Evolutionary conservation across 2,888 invertebrate species (phyloP).

Genomic region (Oeneis ivallda): DNA sequence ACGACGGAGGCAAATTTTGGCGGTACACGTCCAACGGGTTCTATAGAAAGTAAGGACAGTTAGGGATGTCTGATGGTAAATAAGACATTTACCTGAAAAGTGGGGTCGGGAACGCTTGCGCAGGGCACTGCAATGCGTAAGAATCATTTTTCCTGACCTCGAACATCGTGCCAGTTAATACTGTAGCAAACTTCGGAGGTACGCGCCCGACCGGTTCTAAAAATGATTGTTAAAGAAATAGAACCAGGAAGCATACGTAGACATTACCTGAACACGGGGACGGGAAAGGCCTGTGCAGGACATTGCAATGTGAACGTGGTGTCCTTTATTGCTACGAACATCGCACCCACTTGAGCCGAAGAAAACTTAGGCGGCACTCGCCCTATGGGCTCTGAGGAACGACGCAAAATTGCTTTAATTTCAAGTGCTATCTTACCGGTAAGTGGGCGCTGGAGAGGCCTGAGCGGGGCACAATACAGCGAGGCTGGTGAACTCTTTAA

Average conservation of each 20-base stretch:
- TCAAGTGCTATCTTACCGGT: conserved; percentile 83
- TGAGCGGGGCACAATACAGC: conserved; percentile 87
- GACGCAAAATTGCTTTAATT: conserved; percentile 58
- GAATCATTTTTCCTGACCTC: conserved; percentile 73
- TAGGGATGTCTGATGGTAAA: conserved; percentile 8
- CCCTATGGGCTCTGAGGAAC: conserved; percentile 72
- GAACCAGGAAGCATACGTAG: conserved; percentile 43
- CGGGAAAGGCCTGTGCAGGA: conserved; percentile 85
- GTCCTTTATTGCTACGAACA: conserved; percentile 80
- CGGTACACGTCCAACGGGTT: conserved; percentile 85
- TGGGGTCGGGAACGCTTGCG: conserved; percentile 84
- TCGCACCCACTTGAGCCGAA: conserved; percentile 74
- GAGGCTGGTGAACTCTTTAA: conserved; percentile 73
- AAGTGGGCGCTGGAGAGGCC: conserved; percentile 86
- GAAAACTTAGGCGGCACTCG: conserved; percentile 72
- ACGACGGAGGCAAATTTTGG: conserved; percentile 85
- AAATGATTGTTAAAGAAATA: conserved; percentile 42
- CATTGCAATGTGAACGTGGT: conserved; percentile 83
- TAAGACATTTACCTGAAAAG: conserved; percentile 74
- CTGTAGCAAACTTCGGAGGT: conserved; percentile 82
- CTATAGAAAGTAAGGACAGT: conserved; percentile 60
- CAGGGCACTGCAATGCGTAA: conserved; percentile 83
- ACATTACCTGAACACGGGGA: conserved; percentile 75
- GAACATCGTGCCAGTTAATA: conserved; percentile 79
- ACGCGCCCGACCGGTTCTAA: conserved; percentile 57